Percentiles rank a stretch among this genome's conserved stretches.
phyloP scores from a whole-genome alignment of 2,888 invertebrate species.

The Epirrita christyi region DNA sequence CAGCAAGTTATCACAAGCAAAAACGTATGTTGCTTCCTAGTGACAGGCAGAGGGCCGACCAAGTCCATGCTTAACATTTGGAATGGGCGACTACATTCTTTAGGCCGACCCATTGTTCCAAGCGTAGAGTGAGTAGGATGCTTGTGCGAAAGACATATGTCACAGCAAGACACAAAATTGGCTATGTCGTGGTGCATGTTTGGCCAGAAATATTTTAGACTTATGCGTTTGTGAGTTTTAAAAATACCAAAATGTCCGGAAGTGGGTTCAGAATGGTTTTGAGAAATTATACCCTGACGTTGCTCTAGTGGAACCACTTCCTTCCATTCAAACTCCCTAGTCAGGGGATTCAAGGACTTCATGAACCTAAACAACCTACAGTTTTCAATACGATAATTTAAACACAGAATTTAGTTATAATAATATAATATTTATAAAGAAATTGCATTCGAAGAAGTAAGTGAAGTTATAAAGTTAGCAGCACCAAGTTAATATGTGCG shows the following conservation, averaged over 20 bases:
- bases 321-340: neutral
- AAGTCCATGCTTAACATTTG: slow-evolving; percentile 28
- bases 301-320: neutral
- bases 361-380: neutral
- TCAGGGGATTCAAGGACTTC: neutral
- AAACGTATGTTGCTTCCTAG: slow-evolving; percentile 25
- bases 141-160: slow-evolving; percentile 4
- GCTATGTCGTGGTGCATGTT: slow-evolving; percentile 3
- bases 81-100: slow-evolving; percentile 32
- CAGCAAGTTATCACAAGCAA: slow-evolving; percentile 30
- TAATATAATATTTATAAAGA: too few relatives aligned
- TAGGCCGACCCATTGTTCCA: slow-evolving; percentile 36
- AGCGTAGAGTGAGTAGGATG: slow-evolving; percentile 1
- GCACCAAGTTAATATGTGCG: too few relatives aligned
- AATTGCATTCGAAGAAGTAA: too few relatives aligned
- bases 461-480: too few relatives aligned
- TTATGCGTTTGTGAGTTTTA: slow-evolving; percentile 36
- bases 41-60: slow-evolving; percentile 29
- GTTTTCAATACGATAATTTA: neutral
- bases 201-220: slow-evolving; percentile 12
- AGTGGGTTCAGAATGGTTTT: neutral
- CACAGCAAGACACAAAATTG: slow-evolving; percentile 5
- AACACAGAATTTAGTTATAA: too few relatives aligned
- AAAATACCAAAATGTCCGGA: slow-evolving; percentile 30
- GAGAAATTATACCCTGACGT: neutral